Evolutionary conservation across 1,140 invertebrate genomes (phyloP), one percentile per base, ranked within the genome.

Genomic region (Arctopsyche grandis): DNA sequence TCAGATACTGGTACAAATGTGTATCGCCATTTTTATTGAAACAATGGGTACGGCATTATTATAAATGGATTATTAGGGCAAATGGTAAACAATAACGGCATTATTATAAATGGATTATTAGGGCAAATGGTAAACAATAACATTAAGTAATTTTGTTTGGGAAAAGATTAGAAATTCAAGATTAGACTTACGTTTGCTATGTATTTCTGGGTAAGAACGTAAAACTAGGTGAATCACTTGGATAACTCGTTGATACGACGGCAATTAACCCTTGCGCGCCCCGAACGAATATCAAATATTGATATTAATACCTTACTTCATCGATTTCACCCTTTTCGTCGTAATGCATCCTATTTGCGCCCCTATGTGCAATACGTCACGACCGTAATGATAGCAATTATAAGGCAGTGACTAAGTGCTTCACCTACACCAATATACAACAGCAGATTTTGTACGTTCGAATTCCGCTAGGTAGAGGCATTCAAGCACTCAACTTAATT

Each of bases 341-440:
- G 69, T 44, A 74, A 74, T 52, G 21, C 24, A 22, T 26, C 63
- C 43, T 56, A 56, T 74, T 56, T 29, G 43, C 44, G 9, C 71
- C 71, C 71, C 7, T n/a, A 74, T 71, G 38, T 0, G 24, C 60
- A 22, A 26, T 66, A 26, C 60, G 21, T 38, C 21, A 38, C 9
- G 29, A 46, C 12, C n/a, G 24, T 79, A 79, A 79, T 81, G 74
- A 81, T 78, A 58, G 78, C 58, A 81, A 81, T 81, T 81, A 79
- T 56, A 69, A 74, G 22, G 76, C 63, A 60, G 44, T 75, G 77
- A 79, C 71, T 78, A 60, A 76, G 73, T 76, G 19, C 73, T 56
- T 69, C 63, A 44, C 70, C 3, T 24, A 22, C 22, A 10, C 10
- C 63, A 29, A 22, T n/a, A 52, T 12, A 14, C 48, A 16, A 52